Base-by-base conservation (phyloP, 1,140 invertebrate genomes). In the Ruditapes philippinarum region DNA sequence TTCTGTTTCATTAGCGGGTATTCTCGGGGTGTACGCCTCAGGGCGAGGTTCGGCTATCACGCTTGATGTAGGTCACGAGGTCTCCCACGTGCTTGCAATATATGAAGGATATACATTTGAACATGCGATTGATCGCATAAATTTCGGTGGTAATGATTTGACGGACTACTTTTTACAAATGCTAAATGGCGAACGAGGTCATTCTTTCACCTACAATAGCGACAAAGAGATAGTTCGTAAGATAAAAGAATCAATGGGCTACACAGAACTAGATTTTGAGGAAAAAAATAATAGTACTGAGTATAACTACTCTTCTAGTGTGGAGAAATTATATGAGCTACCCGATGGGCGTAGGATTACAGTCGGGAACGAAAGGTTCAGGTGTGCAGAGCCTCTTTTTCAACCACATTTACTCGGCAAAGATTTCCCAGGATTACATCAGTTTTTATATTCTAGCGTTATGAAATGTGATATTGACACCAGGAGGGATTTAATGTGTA, bases 121-220 rank as follows among this genome's bases (percentile, higher is more conserved):
- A 28, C 96, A 97, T 92, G 98, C 98, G 94, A 98, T 99, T 95
- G 97, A 98, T 49, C 97, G 98, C 97, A 95, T 99, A 93, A 98
- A 99, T 95, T 96, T 99, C 95, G 98, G 98, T 93, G 98, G 98
- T 85, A 98, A 98, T 93, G 98, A 99, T 96, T 97, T 99, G 94
- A 99, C 98, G 92, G 98, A 99, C 96, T 99, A 99, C 97, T 97
- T 99, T 95, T 98, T 98, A 98, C 99, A 98, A 97, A 93, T 99
- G 96, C 97, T 99, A 91, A 99, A 98, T 92, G 99, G 98, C 92
- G 98, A 99, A 96, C 98, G 98, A 95, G 98, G 98, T 92, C 99
- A 49, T 28, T 49, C 33, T 45, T 74, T 74, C 49, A 3, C 19
- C 9, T 45, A 19, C 11, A n/a, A 42, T 17, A 68, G 68, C 9